Evolutionary conservation across 2,113 vertebrate genomes (phyloP).

Genomic region (Fulica atra): DNA sequence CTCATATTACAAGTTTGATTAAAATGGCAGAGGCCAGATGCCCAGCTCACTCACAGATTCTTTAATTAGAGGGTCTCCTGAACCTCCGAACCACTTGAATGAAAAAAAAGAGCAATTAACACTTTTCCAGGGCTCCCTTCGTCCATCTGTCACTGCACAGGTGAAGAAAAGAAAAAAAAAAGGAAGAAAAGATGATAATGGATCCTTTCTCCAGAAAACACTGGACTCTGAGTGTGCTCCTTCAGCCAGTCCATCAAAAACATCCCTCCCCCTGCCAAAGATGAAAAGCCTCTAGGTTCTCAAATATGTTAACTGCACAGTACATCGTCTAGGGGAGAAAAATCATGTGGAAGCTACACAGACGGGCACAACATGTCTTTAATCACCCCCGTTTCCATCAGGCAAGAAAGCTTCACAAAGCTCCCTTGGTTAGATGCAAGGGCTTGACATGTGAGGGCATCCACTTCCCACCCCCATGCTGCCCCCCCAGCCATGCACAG

Average conservation of each 20-base stretch:
- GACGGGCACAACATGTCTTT: constrained; percentile 61
- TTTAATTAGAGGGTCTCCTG: constrained; percentile 84
- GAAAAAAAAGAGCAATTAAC: constrained; percentile 83
- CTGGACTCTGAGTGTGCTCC: constrained; percentile 53
- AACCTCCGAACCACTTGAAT: constrained; percentile 77
- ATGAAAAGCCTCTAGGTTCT: constrained; percentile 46
- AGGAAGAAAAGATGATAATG: constrained; percentile 20
- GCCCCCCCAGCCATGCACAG: neutral
- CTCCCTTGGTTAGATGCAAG: constrained; percentile 15
- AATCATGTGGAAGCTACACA: constrained; percentile 37
- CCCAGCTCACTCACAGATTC: constrained; percentile 75
- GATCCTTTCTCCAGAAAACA: constrained; percentile 48
- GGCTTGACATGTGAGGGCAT: constrained; percentile 55
- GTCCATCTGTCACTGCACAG: constrained; percentile 81
- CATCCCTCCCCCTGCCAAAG: neutral
- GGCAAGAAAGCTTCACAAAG: constrained; percentile 30
- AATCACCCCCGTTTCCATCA: constrained; percentile 56
- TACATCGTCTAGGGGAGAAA: constrained; percentile 19
- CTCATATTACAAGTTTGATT: constrained; percentile 66
- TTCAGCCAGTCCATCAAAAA: constrained; percentile 48
- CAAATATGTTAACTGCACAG: constrained; percentile 57
- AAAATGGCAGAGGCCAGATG: constrained; percentile 83
- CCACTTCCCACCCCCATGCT: neutral
- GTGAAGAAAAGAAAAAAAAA: constrained; percentile 48
- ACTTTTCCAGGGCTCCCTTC: constrained; percentile 63